Percentiles rank a stretch among this genome's conserved stretches.
phyloP scores from a whole-genome alignment of 1,140 invertebrate species.

The Phortica variegata region DNA sequence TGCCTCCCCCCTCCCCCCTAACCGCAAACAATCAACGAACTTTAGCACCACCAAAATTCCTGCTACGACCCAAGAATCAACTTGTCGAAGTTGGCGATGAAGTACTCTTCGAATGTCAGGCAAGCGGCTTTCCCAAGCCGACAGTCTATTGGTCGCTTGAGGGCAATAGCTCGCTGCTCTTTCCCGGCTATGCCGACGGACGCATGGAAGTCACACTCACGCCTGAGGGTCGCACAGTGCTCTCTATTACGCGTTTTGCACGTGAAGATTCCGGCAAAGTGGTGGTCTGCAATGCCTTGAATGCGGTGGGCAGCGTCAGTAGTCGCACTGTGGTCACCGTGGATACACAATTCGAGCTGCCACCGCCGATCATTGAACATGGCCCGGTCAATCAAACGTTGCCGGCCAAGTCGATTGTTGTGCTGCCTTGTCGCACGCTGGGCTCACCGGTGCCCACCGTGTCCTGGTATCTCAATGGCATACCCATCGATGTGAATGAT shows the following conservation, averaged over 20 bases:
- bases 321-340: slow-evolving; percentile 75
- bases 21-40: too few relatives aligned
- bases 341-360: slow-evolving; percentile 73
- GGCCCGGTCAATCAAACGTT: slow-evolving; percentile 90
- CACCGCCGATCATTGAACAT: slow-evolving; percentile 83
- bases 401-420: slow-evolving; percentile 72
- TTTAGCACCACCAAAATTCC: slow-evolving; percentile 69
- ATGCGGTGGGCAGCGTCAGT: slow-evolving; percentile 75
- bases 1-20: neutral
- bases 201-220: slow-evolving; percentile 65
- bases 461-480: slow-evolving; percentile 81
- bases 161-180: slow-evolving; percentile 70
- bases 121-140: slow-evolving; percentile 68
- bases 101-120: slow-evolving; percentile 69
- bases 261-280: slow-evolving; percentile 68
- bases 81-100: slow-evolving; percentile 68
- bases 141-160: slow-evolving; percentile 78
- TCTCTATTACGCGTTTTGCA: slow-evolving; percentile 64
- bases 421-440: slow-evolving; percentile 74
- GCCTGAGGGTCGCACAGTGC: slow-evolving; percentile 63
- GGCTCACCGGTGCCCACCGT: slow-evolving; percentile 76
- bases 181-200: slow-evolving; percentile 65
- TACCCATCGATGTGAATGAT: slow-evolving; percentile 64
- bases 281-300: slow-evolving; percentile 79
- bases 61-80: slow-evolving; percentile 65